Conservation (phyloP, 1,140 invertebrate species). For the Pararge aegeria region DNA sequence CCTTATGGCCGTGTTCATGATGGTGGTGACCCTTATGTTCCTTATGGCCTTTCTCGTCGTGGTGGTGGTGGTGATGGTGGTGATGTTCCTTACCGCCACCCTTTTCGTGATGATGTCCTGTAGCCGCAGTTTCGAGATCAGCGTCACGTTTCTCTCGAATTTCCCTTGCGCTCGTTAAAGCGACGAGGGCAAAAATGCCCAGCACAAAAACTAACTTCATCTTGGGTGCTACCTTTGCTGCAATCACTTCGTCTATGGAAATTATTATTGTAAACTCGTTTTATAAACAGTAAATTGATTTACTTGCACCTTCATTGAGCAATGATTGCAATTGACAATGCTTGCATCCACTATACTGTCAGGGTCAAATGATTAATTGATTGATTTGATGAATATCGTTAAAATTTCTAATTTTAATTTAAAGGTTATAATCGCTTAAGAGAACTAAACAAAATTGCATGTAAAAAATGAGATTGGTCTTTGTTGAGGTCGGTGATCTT, state of each 20-base stretch:
- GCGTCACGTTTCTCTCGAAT: constrained; percentile 50
- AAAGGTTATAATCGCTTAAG: neutral
- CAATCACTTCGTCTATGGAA: constrained; percentile 45
- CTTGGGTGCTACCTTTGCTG: constrained; percentile 37
- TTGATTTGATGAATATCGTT: neutral
- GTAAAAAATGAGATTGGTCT: neutral
- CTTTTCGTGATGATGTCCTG: constrained; percentile 58
- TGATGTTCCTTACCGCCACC: constrained; percentile 76
- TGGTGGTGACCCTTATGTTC: constrained; percentile 83
- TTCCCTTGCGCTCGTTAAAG: constrained; percentile 41
- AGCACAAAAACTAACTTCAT: constrained; percentile 51
- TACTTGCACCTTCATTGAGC: constrained; percentile 49
- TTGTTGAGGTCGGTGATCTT: no score
- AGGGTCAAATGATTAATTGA: constrained; percentile 51
- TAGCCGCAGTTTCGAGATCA: constrained; percentile 57
- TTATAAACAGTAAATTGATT: constrained; percentile 65
- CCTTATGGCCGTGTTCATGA: constrained; percentile 84
- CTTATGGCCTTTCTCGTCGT: constrained; percentile 75
- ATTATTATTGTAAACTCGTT: constrained; percentile 43
- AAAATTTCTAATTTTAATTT: neutral
- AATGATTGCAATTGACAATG: constrained; percentile 45
- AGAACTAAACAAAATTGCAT: neutral
- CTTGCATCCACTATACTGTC: constrained; percentile 45
- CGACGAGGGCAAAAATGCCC: constrained; percentile 45
- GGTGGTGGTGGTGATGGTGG: constrained; percentile 69